Evolutionary conservation across 1,140 invertebrate species (phyloP).

Genomic region (Bombus huntii): DNA sequence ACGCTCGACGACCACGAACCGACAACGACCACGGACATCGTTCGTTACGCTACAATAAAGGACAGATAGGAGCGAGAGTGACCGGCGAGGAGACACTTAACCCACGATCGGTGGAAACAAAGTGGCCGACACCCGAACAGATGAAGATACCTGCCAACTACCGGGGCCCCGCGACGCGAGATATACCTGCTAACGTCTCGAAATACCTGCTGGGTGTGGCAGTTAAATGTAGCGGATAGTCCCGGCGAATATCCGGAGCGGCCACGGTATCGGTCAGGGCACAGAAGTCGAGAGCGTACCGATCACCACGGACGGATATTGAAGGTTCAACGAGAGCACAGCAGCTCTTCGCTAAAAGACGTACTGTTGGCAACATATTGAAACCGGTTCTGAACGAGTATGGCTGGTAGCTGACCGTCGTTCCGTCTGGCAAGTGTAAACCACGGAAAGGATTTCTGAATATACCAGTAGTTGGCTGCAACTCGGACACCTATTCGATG

Average conservation of each 20-base stretch:
- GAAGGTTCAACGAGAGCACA: conserved; percentile 57
- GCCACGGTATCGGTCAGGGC: background rate
- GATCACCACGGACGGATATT: conserved; percentile 44
- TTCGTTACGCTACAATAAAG: conserved; percentile 1
- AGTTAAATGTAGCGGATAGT: conserved; percentile 42
- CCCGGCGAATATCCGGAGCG: background rate
- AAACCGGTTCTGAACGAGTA: conserved; percentile 77
- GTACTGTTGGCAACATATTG: conserved; percentile 69
- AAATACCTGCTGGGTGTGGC: conserved; percentile 53
- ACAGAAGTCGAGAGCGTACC: conserved; percentile 37
- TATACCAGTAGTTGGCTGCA: conserved; percentile 40
- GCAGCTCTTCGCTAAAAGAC: conserved; percentile 57
- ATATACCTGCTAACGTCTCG: conserved; percentile 46
- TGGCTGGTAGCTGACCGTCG: conserved; percentile 66
- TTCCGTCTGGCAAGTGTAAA: conserved; percentile 72
- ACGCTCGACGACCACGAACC: background rate
- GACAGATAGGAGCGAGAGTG: background rate
- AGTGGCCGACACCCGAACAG: conserved; percentile 28
- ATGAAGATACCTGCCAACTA: conserved; percentile 50
- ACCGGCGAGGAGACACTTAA: background rate
- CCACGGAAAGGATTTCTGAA: conserved; percentile 68
- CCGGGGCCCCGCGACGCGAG: conserved; percentile 9
- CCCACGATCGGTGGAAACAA: conserved; percentile 14
- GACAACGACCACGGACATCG: background rate
- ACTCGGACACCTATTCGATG: background rate